Evolutionary conservation across 2,888 invertebrate genomes (phyloP).

Genomic region (Punctoribates punctum): DNA sequence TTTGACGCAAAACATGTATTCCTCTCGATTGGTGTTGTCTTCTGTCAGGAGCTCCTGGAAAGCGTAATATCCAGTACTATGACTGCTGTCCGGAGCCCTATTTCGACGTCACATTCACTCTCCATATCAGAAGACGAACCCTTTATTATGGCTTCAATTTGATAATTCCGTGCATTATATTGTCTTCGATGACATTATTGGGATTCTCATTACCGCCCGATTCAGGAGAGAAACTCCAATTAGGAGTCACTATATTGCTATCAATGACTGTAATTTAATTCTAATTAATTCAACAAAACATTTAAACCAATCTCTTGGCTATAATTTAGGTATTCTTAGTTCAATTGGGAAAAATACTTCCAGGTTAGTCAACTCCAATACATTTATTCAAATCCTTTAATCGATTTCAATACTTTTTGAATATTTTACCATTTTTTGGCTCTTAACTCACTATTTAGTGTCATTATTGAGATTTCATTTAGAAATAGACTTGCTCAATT

Average conservation of each 20-base stretch:
- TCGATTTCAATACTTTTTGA: background rate
- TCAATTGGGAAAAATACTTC: constrained; percentile 95
- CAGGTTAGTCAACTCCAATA: constrained; percentile 54
- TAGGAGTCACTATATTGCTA: constrained; percentile 94
- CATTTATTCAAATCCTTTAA: background rate
- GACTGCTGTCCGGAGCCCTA: constrained; percentile 89
- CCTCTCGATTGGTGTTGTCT: too few relatives aligned
- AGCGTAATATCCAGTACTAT: constrained; percentile 82
- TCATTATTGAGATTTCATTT: too few relatives aligned
- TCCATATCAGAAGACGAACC: constrained; percentile 91
- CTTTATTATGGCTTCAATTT: constrained; percentile 99
- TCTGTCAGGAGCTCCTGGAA: constrained; percentile 75
- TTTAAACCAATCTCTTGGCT: too few relatives aligned
- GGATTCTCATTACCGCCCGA: constrained; percentile 98
- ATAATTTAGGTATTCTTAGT: constrained; percentile 71
- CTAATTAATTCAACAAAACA: background rate
- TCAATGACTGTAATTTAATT: constrained; percentile 70
- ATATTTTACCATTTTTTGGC: too few relatives aligned
- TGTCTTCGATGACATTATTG: constrained; percentile 93
- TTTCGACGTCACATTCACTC: constrained; percentile 94
- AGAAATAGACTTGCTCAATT: too few relatives aligned
- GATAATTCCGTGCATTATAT: constrained; percentile 97
- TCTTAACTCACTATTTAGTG: too few relatives aligned
- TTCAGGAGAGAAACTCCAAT: constrained; percentile 96
- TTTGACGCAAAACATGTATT: background rate